These are phyloP conservation scores for Dallia pectoralis DNA, from an alignment of 2,797 vertebrate species.

Conservation along the genomic window DNA sequence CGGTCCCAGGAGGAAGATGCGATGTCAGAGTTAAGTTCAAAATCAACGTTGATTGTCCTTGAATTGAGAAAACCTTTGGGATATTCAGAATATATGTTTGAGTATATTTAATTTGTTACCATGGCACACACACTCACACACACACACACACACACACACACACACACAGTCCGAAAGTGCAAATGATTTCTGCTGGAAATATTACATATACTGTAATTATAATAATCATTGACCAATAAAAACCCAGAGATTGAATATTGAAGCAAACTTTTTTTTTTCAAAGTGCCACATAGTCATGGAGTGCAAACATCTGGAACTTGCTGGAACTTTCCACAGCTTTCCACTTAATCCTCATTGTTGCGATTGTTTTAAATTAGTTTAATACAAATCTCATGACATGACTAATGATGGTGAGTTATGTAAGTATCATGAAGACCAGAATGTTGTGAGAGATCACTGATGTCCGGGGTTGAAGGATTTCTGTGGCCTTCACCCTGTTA, in stretches of 20 bases:
- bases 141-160: neutral
- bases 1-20: too few relatives aligned
- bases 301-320: conserved; percentile 55
- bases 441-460: conserved; percentile 58
- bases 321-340: conserved; percentile 51
- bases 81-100: too few relatives aligned
- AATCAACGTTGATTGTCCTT: too few relatives aligned
- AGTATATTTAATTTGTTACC: too few relatives aligned
- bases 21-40: too few relatives aligned
- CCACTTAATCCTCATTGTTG: conserved; percentile 52
- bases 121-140: neutral
- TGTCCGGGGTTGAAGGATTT: conserved; percentile 35
- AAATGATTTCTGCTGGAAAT: conserved; percentile 7
- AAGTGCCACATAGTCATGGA: conserved; percentile 31
- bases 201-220: conserved; percentile 7
- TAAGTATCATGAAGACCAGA: conserved; percentile 58
- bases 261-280: conserved; percentile 14
- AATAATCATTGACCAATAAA: neutral
- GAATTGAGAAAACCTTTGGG: too few relatives aligned
- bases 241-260: conserved; percentile 24
- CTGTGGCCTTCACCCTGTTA: conserved; percentile 36
- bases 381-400: conserved; percentile 58
- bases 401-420: conserved; percentile 58
- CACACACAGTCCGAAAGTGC: neutral
- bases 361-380: conserved; percentile 63